These are phyloP conservation scores for Stigmatopora argus DNA, from an alignment of 2,113 vertebrate species.

Conservation along the genomic window DNA sequence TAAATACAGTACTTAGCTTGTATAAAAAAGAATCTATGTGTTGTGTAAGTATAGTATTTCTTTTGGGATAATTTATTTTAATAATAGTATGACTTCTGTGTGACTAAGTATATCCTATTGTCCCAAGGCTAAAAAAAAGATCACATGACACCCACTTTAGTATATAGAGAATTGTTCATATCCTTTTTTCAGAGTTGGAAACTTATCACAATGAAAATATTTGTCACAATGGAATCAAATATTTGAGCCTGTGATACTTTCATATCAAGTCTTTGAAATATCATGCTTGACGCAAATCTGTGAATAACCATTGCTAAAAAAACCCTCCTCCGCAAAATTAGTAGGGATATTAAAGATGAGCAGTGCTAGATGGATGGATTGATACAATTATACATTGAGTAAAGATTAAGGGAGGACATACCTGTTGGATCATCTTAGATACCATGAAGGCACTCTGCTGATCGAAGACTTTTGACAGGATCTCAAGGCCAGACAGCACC, in stretches of 20 bases:
- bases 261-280: neutral
- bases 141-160: constrained; percentile 7
- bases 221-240: neutral
- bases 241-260: neutral
- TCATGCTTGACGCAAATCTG: neutral
- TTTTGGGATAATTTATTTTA: neutral
- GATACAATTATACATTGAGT: neutral
- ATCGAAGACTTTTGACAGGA: constrained; percentile 93
- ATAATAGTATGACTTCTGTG: constrained; percentile 1
- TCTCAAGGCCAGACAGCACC: constrained; percentile 87
- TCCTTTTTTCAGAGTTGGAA: neutral
- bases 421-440: constrained; percentile 91
- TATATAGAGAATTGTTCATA: neutral
- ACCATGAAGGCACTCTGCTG: constrained; percentile 90
- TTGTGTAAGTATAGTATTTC: neutral
- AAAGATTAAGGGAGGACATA: constrained; percentile 34
- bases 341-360: no score
- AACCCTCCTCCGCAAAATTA: no score
- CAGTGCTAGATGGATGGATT: neutral
- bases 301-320: neutral
- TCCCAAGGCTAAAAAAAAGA: neutral
- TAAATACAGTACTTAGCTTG: neutral
- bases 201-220: neutral
- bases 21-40: neutral
- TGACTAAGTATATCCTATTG: constrained; percentile 8